These are phyloP conservation scores for Carcinoscorpius rotundicauda DNA, from an alignment of 1,140 invertebrate genomes.

Conservation along the genomic window DNA sequence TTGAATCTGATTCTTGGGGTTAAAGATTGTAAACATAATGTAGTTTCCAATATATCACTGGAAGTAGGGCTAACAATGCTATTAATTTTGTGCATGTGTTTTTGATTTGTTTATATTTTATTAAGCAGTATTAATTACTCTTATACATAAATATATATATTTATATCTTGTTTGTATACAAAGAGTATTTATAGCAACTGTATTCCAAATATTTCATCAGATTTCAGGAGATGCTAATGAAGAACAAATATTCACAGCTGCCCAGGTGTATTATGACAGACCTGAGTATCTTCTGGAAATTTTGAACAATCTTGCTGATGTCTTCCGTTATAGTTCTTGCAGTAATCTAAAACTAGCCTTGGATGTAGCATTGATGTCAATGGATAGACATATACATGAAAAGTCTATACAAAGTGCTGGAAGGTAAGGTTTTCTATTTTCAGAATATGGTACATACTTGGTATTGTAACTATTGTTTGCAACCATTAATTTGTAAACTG, in stretches of 20 bases:
- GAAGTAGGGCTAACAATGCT: too few relatives aligned
- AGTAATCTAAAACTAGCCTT: conserved; percentile 47
- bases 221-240: conserved; percentile 85
- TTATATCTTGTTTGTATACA: too few relatives aligned
- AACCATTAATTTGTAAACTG: too few relatives aligned
- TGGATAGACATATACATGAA: conserved; percentile 66
- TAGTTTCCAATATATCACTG: too few relatives aligned
- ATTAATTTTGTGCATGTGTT: too few relatives aligned
- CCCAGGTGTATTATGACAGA: conserved; percentile 40
- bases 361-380: conserved; percentile 63
- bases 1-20: too few relatives aligned
- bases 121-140: too few relatives aligned
- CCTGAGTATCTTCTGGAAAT: conserved; percentile 65
- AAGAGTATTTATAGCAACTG: too few relatives aligned
- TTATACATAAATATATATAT: too few relatives aligned
- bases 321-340: conserved; percentile 46
- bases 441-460: not conserved
- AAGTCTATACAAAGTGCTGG: conserved; percentile 87
- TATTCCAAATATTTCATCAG: conserved; percentile 33
- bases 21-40: too few relatives aligned
- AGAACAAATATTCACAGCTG: conserved; percentile 71
- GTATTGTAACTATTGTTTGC: too few relatives aligned
- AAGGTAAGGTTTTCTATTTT: conserved; percentile 43
- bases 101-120: too few relatives aligned
- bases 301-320: conserved; percentile 81